Evolutionary conservation across 2,888 invertebrate species (phyloP), one percentile per base, ranked within the genome.

Genomic region (Thera obeliscata): DNA sequence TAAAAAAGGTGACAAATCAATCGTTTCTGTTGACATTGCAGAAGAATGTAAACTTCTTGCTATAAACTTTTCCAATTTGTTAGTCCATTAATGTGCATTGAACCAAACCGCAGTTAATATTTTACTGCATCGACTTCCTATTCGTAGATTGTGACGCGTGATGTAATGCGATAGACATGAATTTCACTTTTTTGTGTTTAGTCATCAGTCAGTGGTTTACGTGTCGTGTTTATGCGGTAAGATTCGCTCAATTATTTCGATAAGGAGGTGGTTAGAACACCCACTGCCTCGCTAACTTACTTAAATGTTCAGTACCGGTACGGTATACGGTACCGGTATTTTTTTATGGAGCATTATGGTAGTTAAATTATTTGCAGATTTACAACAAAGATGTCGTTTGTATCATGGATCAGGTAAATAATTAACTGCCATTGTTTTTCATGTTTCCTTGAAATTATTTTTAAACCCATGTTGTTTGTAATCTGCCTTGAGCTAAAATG

Each of bases 341-440:
- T 6, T 7, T n/a, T n/a, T n/a, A n/a, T n/a, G n/a, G n/a, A n/a
- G n/a, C n/a, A n/a, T n/a, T 43, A 43, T 7, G 43, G 8, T 43
- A 5, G 7, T 43, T 7, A 43, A 43, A 7, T 7, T 7, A 33
- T 52, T 89, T 88, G 68, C 89, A 91, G 91, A 71, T 71, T 61
- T 91, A 87, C 75, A 91, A 87, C 72, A 89, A 86, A 70, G 87
- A 89, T 74, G 85, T 91, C 52, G 72, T 84, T 66, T 93, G 92
- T 76, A 65, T 88, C 61, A 80, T 87, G 61, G 87, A 90, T 70
- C 61, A 83, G 90, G 91, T 91, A 88, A 75, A 65, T 49, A 43
- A 43, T 56, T 54, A 4, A 5, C 2, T 56, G 22, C 9, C 12
- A 56, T 38, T 56, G 8, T 49, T 56, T 63, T 56, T 12, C 12